Evolutionary conservation across 2,888 invertebrate genomes (phyloP).

Genomic region (Drepanosiphum platanoidis): DNA sequence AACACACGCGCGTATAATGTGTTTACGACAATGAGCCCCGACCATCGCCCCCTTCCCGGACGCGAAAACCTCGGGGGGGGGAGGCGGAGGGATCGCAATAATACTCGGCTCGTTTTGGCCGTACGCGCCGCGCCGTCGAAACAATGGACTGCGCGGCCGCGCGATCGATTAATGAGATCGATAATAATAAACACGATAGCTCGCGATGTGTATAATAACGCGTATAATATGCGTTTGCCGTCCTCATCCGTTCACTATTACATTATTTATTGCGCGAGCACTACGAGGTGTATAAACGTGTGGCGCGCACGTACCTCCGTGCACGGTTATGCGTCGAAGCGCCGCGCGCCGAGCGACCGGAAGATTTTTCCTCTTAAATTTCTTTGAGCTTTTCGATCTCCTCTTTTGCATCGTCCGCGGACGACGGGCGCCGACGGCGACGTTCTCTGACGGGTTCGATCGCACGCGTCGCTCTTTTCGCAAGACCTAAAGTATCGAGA

Average conservation of each 20-base stretch:
- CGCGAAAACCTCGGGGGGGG: background rate
- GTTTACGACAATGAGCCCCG: background rate
- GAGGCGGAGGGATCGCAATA: background rate
- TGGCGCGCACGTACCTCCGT: background rate
- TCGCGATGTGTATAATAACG: too few species aligned
- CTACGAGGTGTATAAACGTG: background rate
- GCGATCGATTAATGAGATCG: constrained; percentile 53
- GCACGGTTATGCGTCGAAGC: too few species aligned
- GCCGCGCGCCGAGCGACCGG: too few species aligned
- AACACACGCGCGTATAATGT: background rate
- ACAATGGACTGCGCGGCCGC: constrained; percentile 37
- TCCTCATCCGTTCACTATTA: background rate
- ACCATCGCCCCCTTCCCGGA: background rate
- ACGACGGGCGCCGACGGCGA: too few species aligned
- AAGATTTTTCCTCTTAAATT: too few species aligned
- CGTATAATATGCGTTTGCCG: background rate
- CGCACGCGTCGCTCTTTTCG: too few species aligned
- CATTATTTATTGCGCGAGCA: too few species aligned
- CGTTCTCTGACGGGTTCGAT: too few species aligned
- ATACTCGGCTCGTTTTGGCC: constrained; percentile 17
- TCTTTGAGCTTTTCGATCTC: too few species aligned
- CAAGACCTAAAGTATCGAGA: too few species aligned
- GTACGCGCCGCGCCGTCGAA: constrained; percentile 8
- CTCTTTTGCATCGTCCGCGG: too few species aligned
- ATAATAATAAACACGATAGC: background rate